Conservation (phyloP, 1,140 invertebrate species). For the Helicorthomorpha holstii region DNA sequence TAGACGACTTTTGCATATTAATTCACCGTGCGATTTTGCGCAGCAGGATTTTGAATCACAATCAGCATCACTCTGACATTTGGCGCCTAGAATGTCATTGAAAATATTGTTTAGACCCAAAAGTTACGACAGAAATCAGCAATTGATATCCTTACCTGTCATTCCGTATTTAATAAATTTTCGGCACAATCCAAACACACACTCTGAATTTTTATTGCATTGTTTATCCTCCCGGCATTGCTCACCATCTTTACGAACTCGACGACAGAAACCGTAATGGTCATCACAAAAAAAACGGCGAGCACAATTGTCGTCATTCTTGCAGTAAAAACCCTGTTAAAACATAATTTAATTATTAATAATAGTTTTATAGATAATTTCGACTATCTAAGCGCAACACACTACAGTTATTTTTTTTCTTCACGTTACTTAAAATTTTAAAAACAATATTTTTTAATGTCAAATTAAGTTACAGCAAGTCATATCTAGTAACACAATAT, state of each 20-base stretch:
- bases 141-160: too few species aligned
- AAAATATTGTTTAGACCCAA: too few species aligned
- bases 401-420: too few species aligned
- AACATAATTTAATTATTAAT: too few species aligned
- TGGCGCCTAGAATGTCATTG: constrained; percentile 9
- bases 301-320: constrained; percentile 8
- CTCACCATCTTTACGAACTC: constrained; percentile 9
- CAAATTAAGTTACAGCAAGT: too few species aligned
- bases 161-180: constrained; percentile 10
- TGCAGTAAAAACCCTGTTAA: too few species aligned
- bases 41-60: constrained; percentile 15
- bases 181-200: constrained; percentile 17
- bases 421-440: too few species aligned
- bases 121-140: too few species aligned
- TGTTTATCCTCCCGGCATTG: constrained; percentile 15
- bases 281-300: constrained; percentile 14
- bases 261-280: constrained; percentile 16
- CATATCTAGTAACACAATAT: too few species aligned
- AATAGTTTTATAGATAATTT: too few species aligned
- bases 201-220: constrained; percentile 14
- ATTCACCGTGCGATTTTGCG: constrained; percentile 17
- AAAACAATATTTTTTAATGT: too few species aligned
- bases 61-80: constrained; percentile 14
- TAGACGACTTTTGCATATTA: constrained; percentile 15
- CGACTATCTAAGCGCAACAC: too few species aligned